Base-by-base conservation (phyloP, 2,797 vertebrate genomes). In the Mus minutoides region DNA sequence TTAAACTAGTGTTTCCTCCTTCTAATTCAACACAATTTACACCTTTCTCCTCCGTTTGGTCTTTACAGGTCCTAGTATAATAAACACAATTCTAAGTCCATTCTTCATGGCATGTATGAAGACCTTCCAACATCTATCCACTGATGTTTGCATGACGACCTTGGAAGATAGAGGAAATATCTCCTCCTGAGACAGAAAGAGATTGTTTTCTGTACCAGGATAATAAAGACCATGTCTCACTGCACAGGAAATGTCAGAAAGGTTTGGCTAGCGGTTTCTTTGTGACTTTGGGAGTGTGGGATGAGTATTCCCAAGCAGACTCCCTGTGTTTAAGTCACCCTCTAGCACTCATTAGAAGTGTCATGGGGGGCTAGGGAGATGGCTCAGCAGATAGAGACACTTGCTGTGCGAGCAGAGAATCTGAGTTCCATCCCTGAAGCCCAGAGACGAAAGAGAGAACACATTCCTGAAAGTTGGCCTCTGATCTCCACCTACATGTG, bases 211-310 rank as follows among this genome's bases (percentile, higher is more conserved):
- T 88, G 85, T 11, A 69, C 13, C 11, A 49, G 12, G 2, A 58
- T 62, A 92, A 84, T 67, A 91, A 88, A 86, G 37, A 88, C 10
- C 13, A 67, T 49, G 14, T 86, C 54, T 94, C 17, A 12, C 7
- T 31, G 24, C 6, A 69, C 26, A 80, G 29, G 12, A 71, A 86
- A 84, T 13, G 9, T 56, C 79, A 43, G 4, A 1, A 34, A 87
- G 24, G 24, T 40, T 94, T 94, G 93, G 29, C 22, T 75, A 77
- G 75, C 12, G 75, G 1, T 79, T 71, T 94, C 29, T 62, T 90
- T 79, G 56, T 54, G 87, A 92, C 5, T 82, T 29, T n/a, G 13
- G 19, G 24, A 7, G 34, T 17, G 14, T 10, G 16, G 22, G 13
- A 14, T 34, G 58, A 43, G 31, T 29, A 10, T 87, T 77, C 29